Conservation (phyloP, 2,888 invertebrate species). For the Tenthredo distinguenda region DNA sequence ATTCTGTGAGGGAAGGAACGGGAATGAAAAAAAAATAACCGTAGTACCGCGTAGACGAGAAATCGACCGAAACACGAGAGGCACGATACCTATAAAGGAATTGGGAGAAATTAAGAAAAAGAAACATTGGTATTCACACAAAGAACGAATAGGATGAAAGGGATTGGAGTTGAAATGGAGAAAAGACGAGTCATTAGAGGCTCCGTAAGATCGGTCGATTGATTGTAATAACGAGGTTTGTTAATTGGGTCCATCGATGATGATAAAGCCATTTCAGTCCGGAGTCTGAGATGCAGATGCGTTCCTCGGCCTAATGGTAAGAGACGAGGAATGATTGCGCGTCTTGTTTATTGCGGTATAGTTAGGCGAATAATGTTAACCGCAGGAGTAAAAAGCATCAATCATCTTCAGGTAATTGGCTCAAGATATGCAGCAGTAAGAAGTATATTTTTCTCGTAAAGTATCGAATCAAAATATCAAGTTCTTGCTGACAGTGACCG, state of each 20-base stretch:
- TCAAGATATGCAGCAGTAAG: neutral
- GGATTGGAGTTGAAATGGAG: constrained; percentile 59
- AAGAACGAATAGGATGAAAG: constrained; percentile 12
- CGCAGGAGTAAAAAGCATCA: neutral
- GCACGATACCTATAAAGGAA: constrained; percentile 34
- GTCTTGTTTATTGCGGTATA: constrained; percentile 32
- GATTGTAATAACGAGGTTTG: constrained; percentile 72
- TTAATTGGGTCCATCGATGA: constrained; percentile 67
- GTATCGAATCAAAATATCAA: constrained; percentile 20
- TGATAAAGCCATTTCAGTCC: constrained; percentile 62
- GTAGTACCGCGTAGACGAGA: constrained; percentile 51
- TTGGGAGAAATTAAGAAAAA: constrained; percentile 33
- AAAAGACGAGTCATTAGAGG: constrained; percentile 58
- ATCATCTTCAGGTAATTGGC: constrained; percentile 37
- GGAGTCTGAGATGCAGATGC: constrained; percentile 45
- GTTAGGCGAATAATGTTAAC: constrained; percentile 31
- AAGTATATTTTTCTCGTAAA: neutral
- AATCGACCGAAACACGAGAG: constrained; percentile 49
- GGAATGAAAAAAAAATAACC: constrained; percentile 26
- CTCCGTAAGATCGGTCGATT: constrained; percentile 62
- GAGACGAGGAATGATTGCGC: constrained; percentile 35
- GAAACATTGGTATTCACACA: constrained; percentile 5
- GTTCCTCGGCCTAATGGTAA: neutral
- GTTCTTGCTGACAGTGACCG: constrained; percentile 34
- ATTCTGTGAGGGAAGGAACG: constrained; percentile 49